Percentiles rank a stretch among this genome's conserved stretches.
Conservation (phyloP, 2,797 vertebrate genomes). For the Xyrichtys novacula region DNA sequence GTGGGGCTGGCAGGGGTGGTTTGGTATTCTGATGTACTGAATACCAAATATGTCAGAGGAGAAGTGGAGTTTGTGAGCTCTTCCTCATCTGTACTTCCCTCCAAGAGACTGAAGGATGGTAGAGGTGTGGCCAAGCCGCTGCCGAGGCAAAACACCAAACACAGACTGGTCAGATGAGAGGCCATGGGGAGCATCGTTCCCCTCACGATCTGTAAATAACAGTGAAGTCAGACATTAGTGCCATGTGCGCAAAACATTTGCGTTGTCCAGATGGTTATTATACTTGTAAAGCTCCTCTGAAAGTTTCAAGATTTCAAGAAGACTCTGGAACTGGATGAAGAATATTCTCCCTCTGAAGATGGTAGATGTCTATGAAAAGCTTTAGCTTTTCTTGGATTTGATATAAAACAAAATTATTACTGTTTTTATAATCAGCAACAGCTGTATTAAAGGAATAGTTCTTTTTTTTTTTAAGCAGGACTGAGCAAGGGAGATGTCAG, state of each 20-base stretch:
- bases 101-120: conserved; percentile 43
- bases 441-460: no score
- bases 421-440: neutral
- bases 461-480: no score
- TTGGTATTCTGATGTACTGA: conserved; percentile 22
- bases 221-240: conserved; percentile 17
- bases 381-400: neutral
- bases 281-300: neutral
- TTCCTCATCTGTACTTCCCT: conserved; percentile 88
- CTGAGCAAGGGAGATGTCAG: no score
- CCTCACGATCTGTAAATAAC: conserved; percentile 65
- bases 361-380: neutral
- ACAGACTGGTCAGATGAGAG: conserved; percentile 53
- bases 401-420: neutral
- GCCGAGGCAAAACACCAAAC: conserved; percentile 50
- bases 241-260: conserved; percentile 22
- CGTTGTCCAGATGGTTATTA: neutral
- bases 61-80: conserved; percentile 66
- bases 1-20: conserved; percentile 73
- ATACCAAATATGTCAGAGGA: no score
- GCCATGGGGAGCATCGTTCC: conserved; percentile 63
- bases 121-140: conserved; percentile 64
- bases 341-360: neutral
- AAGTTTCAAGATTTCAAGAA: neutral
- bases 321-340: neutral